Conservation (phyloP, 2,888 invertebrate genomes). For the Caenorhabditis panamensis region DNA sequence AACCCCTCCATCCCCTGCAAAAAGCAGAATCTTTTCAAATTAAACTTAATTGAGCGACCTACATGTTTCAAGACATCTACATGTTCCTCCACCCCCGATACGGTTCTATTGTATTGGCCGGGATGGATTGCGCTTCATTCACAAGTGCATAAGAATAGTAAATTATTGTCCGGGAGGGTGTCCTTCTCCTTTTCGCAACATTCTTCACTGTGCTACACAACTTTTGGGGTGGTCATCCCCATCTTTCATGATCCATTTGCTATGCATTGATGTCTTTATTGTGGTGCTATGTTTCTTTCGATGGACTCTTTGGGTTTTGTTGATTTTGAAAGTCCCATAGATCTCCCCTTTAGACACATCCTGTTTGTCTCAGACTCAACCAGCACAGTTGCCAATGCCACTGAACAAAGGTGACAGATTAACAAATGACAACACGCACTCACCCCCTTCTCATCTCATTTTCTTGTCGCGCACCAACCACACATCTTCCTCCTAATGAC, state of each 20-base stretch:
- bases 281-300: not conserved
- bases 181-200: constrained; percentile 42
- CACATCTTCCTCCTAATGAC: constrained; percentile 30
- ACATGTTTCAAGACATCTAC: constrained; percentile 54
- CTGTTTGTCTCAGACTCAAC: too few relatives aligned
- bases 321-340: not conserved
- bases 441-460: constrained; percentile 18
- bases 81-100: constrained; percentile 17
- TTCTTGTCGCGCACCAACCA: constrained; percentile 48
- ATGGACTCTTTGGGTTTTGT: too few relatives aligned
- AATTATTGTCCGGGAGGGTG: constrained; percentile 50
- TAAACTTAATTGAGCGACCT: constrained; percentile 48
- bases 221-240: constrained; percentile 7
- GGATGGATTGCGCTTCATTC: constrained; percentile 52
- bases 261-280: constrained; percentile 42
- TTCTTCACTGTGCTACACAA: not conserved
- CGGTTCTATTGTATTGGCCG: constrained; percentile 30
- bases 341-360: not conserved
- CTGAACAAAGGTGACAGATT: constrained; percentile 60
- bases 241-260: constrained; percentile 15
- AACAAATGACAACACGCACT: constrained; percentile 44
- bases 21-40: too few relatives aligned
- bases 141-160: constrained; percentile 60
- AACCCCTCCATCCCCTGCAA: too few relatives aligned
- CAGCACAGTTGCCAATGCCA: constrained; percentile 18